phyloP scores from a whole-genome alignment of 2,888 invertebrate genomes.

The Cepaea hortensis region DNA sequence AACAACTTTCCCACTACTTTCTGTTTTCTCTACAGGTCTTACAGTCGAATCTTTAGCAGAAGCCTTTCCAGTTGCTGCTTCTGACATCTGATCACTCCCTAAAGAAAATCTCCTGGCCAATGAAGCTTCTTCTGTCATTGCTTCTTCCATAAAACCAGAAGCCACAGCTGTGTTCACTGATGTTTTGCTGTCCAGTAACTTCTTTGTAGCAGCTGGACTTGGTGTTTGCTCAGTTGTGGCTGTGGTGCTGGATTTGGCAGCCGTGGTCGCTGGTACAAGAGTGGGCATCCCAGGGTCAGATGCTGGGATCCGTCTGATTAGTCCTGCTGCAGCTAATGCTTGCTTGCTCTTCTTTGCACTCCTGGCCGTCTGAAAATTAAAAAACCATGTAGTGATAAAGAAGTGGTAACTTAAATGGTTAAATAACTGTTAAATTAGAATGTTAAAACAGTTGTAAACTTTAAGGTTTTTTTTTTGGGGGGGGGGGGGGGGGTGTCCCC shows the following conservation, averaged over 20 bases:
- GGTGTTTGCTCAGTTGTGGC: not conserved
- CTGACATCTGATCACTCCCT: not conserved
- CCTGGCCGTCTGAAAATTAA: constrained; percentile 22
- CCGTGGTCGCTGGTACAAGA: constrained; percentile 28
- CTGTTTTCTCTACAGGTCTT: not conserved
- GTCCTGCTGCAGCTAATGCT: not conserved
- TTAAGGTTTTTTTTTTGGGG: too few relatives aligned
- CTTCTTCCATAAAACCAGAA: not conserved
- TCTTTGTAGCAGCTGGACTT: not conserved
- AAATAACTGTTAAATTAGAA: too few relatives aligned
- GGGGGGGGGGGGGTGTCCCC: too few relatives aligned
- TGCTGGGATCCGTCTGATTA: constrained; percentile 31
- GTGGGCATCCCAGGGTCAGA: constrained; percentile 32
- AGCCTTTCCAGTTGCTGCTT: not conserved
- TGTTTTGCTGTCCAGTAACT: not conserved
- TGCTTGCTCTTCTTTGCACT: not conserved
- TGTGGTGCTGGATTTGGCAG: not conserved
- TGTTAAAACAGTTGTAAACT: too few relatives aligned
- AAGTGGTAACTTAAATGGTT: too few relatives aligned
- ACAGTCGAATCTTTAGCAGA: not conserved
- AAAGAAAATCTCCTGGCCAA: not conserved
- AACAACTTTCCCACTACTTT: not conserved
- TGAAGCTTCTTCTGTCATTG: not conserved
- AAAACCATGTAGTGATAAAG: not conserved
- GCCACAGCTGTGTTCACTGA: too few relatives aligned